Base-by-base conservation (phyloP, 2,888 invertebrate species). In the Palloptera scutellata region DNA sequence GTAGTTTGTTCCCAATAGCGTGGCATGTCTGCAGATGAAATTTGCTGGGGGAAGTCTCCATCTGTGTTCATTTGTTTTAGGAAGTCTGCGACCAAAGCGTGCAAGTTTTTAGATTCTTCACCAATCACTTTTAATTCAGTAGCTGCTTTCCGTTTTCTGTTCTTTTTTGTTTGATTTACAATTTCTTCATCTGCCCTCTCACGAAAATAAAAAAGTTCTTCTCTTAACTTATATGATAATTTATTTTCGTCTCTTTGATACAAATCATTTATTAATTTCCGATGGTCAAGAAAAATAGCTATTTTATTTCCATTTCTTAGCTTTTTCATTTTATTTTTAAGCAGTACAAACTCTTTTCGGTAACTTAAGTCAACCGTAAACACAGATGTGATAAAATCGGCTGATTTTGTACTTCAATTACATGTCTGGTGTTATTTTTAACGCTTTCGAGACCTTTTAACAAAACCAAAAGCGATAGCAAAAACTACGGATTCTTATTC, bases 211-310 rank as follows among this genome's bases (percentile, higher is more conserved):
- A 83, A 83, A 1, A 84, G 64, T 55, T 78, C 67, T 0, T 69
- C 13, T 17, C 76, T 79, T 0, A 84, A 58, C 10, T 73, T 54
- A 57, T 74, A 81, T 0, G 5, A 30, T 30, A 30, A 30, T 30
- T 30, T 30, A 30, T 30, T 30, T 6, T 6, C 30, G 54, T 41
- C 59, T 5, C 60, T 43, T 8, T 64, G 67, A 42, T 79, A 80
- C 0, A 73, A 65, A 9, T 76, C 63, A 66, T 79, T 75, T 17
- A 84, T 78, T 53, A 82, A 71, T 61, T 75, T 66, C 5, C 69
- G 71, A 66, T 83, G 83, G 57, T 82, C 72, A 12, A 84, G 66
- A 41, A 76, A 78, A 41, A 82, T 9, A 0, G 79, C 80, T 13
- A 43, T 63, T 63, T 68, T 72, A 20, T 70, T 57, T 1, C 69